phyloP scores from a whole-genome alignment of 2,888 invertebrate species.

The Iselma pallidipennis region DNA sequence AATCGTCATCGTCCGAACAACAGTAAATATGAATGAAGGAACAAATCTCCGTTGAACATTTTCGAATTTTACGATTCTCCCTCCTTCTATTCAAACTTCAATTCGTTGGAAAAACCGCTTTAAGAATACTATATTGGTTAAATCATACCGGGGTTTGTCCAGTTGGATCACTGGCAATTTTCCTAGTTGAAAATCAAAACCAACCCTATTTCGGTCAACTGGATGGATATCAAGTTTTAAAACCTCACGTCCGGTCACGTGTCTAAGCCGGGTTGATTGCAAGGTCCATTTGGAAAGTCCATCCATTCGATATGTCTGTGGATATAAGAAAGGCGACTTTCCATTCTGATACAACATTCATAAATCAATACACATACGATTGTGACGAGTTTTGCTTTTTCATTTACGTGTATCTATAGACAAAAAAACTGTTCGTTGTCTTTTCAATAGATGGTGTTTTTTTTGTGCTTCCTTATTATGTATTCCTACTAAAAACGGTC shows the following conservation, averaged over 20 bases:
- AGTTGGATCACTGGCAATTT: neutral
- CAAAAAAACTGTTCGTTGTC: neutral
- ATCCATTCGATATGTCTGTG: neutral
- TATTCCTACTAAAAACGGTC: no score
- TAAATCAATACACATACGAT: neutral
- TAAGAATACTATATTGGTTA: neutral
- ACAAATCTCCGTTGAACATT: neutral
- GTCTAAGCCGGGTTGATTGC: conserved; percentile 26
- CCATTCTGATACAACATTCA: neutral
- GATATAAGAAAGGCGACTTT: neutral
- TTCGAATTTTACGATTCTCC: neutral
- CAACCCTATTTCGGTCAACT: neutral
- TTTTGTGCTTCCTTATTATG: no score
- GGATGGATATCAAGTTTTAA: neutral
- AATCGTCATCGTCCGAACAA: no score
- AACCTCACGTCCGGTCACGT: conserved; percentile 17
- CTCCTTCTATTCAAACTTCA: neutral
- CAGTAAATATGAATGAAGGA: no score
- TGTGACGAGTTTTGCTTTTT: neutral
- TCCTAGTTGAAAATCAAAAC: neutral
- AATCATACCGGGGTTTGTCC: neutral
- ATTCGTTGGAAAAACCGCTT: neutral
- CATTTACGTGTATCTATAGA: neutral
- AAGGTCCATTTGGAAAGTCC: conserved; percentile 16
- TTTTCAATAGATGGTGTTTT: no score